Percentiles rank a stretch among this genome's conserved stretches.
Evolutionary conservation across 92 coral and sea anemone genomes (phyloP).

Genomic region (Zoanthus sociatus): DNA sequence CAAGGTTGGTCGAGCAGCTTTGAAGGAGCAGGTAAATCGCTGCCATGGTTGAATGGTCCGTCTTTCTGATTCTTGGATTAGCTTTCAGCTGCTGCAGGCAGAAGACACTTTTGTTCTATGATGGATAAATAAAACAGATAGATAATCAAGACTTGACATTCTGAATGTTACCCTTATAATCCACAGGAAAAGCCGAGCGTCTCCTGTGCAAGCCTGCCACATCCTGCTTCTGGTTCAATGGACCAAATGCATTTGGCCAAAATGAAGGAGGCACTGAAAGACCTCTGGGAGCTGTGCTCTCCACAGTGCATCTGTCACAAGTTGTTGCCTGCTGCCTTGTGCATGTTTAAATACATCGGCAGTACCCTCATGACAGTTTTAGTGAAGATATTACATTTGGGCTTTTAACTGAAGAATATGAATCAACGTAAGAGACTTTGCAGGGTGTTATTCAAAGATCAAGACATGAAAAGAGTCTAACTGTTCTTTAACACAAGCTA

Average conservation of each 20-base stretch:
- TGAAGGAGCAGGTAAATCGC: neutral
- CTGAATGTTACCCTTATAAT: neutral
- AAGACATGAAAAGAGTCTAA: too few species aligned
- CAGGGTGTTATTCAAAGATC: too few species aligned
- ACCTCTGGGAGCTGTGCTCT: conserved; percentile 20
- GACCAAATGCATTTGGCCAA: neutral
- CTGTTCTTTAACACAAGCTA: too few species aligned
- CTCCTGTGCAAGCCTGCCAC: neutral
- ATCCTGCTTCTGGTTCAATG: neutral
- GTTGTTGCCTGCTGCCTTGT: neutral
- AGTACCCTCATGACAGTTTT: neutral
- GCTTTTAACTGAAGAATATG: too few species aligned
- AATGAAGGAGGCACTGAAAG: conserved; percentile 12
- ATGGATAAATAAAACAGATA: neutral
- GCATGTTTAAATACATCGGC: neutral
- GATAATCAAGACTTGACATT: neutral
- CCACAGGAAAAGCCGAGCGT: neutral
- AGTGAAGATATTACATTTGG: too few species aligned
- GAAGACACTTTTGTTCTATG: too few species aligned
- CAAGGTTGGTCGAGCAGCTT: neutral
- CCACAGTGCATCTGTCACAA: neutral
- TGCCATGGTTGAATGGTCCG: neutral
- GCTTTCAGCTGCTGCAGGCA: too few species aligned
- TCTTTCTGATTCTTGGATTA: too few species aligned
- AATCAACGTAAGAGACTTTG: too few species aligned